Base-by-base conservation (phyloP, 1,140 invertebrate species). In the Tribolium castaneum region DNA sequence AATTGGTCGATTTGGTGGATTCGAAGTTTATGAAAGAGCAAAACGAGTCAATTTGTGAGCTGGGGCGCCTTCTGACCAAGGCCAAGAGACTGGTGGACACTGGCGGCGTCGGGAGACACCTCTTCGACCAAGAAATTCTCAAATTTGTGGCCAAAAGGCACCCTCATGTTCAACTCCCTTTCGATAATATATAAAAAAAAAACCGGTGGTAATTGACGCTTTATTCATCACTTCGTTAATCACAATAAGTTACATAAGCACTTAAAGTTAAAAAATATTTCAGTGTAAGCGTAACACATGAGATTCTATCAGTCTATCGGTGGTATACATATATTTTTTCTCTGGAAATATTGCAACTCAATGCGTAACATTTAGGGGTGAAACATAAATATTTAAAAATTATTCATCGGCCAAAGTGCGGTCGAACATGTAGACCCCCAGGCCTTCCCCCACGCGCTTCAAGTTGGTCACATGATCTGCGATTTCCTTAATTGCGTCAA, bases 371-470 rank as follows among this genome's bases (percentile, higher is more conserved):
- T 30, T 30, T 30, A 30, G 25, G 25, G 25, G 25, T 30, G 25
- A 30, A 30, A 4, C 25, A 30, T 19, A 19, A 13, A 49, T 49
- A 14, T 19, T 6, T n/a, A 49, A 70, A 22, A 30, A 70, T 70
- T 50, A 72, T 22, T 72, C 45, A n/a, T 87, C 81, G 1, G 85
- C 80, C 9, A 92, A 80, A 84, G 92, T 88, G 81, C 93, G 92
- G 84, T 95, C 94, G 82, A 94, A 94, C 70, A 94, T 84, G 83
- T 90, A 94, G 34, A 93, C 90, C 7, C 94, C 94, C 7, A 95
- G 86, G 5, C 94, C 94, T 82, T 90, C 89, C 1, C 93, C 92
- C 16, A 94, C 92, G 76, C 92, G 87, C 79, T 92, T 91, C 77
- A 95, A 86, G 83, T 94, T 93, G 0, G 92, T 92, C 7, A 95